Conservation (phyloP, 2,888 invertebrate species). For the Ochropleura leucogaster region DNA sequence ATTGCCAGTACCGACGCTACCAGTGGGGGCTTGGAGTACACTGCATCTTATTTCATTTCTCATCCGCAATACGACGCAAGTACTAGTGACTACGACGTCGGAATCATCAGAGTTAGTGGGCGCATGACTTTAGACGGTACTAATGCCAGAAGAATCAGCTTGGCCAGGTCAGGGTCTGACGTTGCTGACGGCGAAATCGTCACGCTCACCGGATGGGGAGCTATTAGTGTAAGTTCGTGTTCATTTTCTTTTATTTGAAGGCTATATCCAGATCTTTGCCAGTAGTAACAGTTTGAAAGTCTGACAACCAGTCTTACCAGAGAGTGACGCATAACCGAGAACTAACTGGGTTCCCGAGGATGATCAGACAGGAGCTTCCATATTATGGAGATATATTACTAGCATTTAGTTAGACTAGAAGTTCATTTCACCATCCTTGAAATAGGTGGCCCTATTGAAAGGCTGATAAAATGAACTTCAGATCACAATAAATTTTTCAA, state of each 20-base stretch:
- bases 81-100: constrained; percentile 86
- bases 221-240: constrained; percentile 75
- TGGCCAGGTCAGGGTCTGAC: constrained; percentile 66
- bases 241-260: neutral
- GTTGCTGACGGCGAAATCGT: constrained; percentile 73
- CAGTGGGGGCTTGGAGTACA: constrained; percentile 82
- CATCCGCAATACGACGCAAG: constrained; percentile 83
- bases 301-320: too few relatives aligned
- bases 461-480: too few relatives aligned
- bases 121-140: constrained; percentile 78
- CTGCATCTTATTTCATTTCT: constrained; percentile 68
- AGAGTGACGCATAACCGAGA: too few relatives aligned
- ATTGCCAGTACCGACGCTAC: constrained; percentile 81
- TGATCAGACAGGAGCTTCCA: too few relatives aligned
- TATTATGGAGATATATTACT: too few relatives aligned
- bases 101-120: constrained; percentile 75
- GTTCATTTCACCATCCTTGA: too few relatives aligned
- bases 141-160: constrained; percentile 69
- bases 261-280: neutral
- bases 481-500: neutral
- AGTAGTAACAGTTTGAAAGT: neutral
- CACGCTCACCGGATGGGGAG: constrained; percentile 84
- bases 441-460: too few relatives aligned
- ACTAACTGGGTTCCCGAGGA: too few relatives aligned
- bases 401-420: too few relatives aligned